Percentiles rank a stretch among this genome's conserved stretches.
Evolutionary conservation across 2,113 vertebrate species (phyloP).

Genomic region (Marmota flaviventris): DNA sequence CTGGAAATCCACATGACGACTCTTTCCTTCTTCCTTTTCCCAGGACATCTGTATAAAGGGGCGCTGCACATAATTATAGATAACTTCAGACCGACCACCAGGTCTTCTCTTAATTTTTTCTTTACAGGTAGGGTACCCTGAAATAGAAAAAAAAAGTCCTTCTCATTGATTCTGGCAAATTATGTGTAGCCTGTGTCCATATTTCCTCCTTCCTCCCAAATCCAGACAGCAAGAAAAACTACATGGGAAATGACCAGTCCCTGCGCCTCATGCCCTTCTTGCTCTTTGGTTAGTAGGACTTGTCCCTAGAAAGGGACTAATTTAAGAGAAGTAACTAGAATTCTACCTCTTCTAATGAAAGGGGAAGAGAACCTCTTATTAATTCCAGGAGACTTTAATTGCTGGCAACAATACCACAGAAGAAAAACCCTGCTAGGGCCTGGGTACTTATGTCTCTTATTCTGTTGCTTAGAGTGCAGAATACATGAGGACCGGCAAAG

Average conservation of each 20-base stretch:
- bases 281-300: not conserved
- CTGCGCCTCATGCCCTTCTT: not conserved
- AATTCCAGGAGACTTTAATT: not conserved
- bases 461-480: not conserved
- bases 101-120: conserved; percentile 92
- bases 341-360: not conserved
- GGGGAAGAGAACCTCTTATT: not conserved
- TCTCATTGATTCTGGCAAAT: not conserved
- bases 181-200: not conserved
- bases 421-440: not conserved
- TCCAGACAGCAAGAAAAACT: not conserved
- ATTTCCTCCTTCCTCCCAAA: conserved; percentile 9
- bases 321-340: not conserved
- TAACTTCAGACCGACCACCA: conserved; percentile 90
- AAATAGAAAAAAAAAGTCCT: not conserved
- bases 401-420: not conserved
- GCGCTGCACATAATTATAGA: conserved; percentile 92
- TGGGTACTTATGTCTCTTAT: not conserved
- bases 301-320: not conserved
- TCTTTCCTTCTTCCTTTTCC: conserved; percentile 93
- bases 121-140: conserved; percentile 92
- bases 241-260: not conserved
- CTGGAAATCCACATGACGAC: conserved; percentile 92
- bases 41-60: conserved; percentile 93
- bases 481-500: not conserved